phyloP scores from a whole-genome alignment of 2,113 vertebrate species.

The Hemiscyllium ocellatum region DNA sequence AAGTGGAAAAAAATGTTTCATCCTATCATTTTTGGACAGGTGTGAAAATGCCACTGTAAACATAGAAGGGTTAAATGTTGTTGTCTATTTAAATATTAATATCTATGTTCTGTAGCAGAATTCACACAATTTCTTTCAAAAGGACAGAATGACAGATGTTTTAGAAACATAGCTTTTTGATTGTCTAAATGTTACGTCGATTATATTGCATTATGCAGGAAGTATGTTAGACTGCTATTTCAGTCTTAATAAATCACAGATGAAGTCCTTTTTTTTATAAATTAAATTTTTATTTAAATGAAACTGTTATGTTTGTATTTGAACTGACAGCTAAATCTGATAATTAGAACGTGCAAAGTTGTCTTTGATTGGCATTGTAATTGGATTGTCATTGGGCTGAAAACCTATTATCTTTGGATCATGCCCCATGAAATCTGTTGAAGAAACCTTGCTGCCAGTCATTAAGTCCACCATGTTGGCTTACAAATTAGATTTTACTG shows the following conservation, averaged over 20 bases:
- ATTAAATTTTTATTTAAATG: conserved; percentile 98
- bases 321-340: conserved; percentile 99
- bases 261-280: conserved; percentile 72
- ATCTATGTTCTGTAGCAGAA: conserved; percentile 7
- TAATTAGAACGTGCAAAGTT: conserved; percentile 99
- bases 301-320: conserved; percentile 99
- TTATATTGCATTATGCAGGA: conserved; percentile 67
- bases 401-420: conserved; percentile 99
- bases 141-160: conserved; percentile 37
- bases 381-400: conserved; percentile 99
- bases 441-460: conserved; percentile 99
- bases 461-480: conserved; percentile 99
- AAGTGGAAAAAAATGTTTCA: conserved; percentile 18
- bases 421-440: conserved; percentile 99
- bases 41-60: conserved; percentile 36
- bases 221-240: conserved; percentile 70
- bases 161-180: conserved; percentile 36
- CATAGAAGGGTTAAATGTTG: conserved; percentile 32
- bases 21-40: conserved; percentile 31
- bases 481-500: conserved; percentile 91
- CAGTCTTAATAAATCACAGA: conserved; percentile 74
- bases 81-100: conserved; percentile 36
- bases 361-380: conserved; percentile 99
- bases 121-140: conserved; percentile 32
- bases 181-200: conserved; percentile 59